Conservation (phyloP, 2,113 vertebrate genomes). For the Arenaria interpres region DNA sequence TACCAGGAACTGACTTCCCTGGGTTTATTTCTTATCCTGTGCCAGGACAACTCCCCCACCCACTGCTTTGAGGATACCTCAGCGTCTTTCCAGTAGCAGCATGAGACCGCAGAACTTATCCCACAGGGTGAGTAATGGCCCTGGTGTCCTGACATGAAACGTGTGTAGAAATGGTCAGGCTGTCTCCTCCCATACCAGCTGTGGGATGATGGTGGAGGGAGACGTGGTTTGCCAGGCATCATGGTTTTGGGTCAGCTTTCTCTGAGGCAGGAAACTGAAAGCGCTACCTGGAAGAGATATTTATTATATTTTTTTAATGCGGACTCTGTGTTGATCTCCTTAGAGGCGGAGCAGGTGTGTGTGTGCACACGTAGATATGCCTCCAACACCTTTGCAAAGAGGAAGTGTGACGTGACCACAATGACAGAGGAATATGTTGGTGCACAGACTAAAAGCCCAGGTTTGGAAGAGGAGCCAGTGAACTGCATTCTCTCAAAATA, state of each 20-base stretch:
- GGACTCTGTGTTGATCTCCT: not conserved
- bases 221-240: not conserved
- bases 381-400: not conserved
- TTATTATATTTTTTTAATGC: not conserved
- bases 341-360: not conserved
- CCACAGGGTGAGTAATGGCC: not conserved
- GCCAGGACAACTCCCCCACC: not conserved
- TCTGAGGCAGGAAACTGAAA: not conserved
- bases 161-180: not conserved
- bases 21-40: not conserved
- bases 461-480: not conserved
- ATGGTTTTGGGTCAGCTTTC: not conserved
- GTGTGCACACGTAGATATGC: rapidly evolving
- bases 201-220: not conserved
- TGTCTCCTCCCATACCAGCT: not conserved
- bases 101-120: not conserved
- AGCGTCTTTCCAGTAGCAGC: not conserved
- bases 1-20: not conserved
- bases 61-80: not conserved
- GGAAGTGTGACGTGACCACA: not conserved
- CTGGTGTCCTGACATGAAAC: not conserved
- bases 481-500: not conserved
- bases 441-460: not conserved
- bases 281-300: not conserved
- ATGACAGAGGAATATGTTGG: not conserved